Evolutionary conservation across 2,113 vertebrate species (phyloP).

Genomic region (Colinus virginianus): DNA sequence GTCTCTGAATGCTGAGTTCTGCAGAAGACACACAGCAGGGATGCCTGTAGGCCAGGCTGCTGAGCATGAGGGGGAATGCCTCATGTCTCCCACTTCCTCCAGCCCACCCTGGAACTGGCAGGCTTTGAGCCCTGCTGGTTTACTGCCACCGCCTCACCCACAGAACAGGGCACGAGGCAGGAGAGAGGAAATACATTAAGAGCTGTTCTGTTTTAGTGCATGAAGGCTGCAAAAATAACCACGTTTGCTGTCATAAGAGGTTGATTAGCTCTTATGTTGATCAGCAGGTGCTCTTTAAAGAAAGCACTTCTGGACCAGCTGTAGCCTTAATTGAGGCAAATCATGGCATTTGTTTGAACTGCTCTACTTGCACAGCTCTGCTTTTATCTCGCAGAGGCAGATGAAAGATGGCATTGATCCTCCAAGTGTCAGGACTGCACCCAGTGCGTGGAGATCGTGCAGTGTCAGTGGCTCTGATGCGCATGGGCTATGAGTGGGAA

Average conservation of each 20-base stretch:
- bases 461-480: neutral
- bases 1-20: neutral
- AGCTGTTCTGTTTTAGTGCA: neutral
- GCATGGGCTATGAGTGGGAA: neutral
- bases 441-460: neutral
- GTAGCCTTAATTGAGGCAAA: constrained; percentile 47
- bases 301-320: constrained; percentile 22
- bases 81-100: neutral
- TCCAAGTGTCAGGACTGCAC: neutral
- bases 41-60: neutral
- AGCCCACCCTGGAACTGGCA: neutral
- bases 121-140: neutral
- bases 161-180: neutral
- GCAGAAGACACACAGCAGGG: neutral
- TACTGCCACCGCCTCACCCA: neutral
- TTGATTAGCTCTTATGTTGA: constrained; percentile 30
- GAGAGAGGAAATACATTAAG: neutral
- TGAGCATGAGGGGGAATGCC: neutral
- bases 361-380: neutral
- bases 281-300: constrained; percentile 13
- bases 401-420: neutral
- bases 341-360: neutral
- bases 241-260: neutral
- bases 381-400: neutral
- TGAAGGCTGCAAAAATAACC: constrained; percentile 19